Base-by-base conservation (phyloP, 2,113 vertebrate genomes). In the Pachypanchax playfairii region DNA sequence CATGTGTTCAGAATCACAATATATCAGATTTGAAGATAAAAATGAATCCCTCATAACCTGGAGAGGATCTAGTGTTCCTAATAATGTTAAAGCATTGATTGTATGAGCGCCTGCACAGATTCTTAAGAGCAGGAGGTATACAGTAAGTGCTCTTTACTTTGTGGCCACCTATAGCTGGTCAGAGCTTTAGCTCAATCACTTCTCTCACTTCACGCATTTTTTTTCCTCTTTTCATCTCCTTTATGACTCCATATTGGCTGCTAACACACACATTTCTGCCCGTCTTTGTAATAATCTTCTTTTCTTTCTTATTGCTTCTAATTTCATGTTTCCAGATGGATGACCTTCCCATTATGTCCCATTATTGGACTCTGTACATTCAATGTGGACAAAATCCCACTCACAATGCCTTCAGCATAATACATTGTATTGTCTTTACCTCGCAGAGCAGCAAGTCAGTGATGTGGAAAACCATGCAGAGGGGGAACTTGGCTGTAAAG, bases 401-500 rank as follows among this genome's bases (percentile, higher is more conserved):
- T 60, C 20, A 17, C 39, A 41, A 20, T 39, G 7, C 18, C 28
- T 15, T 17, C 20, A 52, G 38, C 26, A 50, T n/a, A 58, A 55
- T 39, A 29, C 15, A 49, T n/a, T 21, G 35, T 10, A 65, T 15
- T 33, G 48, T 41, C 1, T 52, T 56, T 88, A 99, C 97, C 97
- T 99, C 97, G 64, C 93, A 97, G 35, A 99, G 96, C 47, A 99
- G 95, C 74, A 98, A 90, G 90, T 99, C 97, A 44, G 98, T 98
- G 92, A 99, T 99, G 91, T 98, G 97, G 93, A 99, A 99, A 86
- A 99, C 97, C 97, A 99, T 98, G 90, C 95, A 98, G 80, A 99
- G 93, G 5, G 97, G 97, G 77, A 99, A 99, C 91, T 99, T 99
- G 92, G 97, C 97, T n/a, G 97, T 99, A 70, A 99, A 99, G 44